Evolutionary conservation across 1,140 invertebrate genomes (phyloP).

Genomic region (Littorina saxatilis): DNA sequence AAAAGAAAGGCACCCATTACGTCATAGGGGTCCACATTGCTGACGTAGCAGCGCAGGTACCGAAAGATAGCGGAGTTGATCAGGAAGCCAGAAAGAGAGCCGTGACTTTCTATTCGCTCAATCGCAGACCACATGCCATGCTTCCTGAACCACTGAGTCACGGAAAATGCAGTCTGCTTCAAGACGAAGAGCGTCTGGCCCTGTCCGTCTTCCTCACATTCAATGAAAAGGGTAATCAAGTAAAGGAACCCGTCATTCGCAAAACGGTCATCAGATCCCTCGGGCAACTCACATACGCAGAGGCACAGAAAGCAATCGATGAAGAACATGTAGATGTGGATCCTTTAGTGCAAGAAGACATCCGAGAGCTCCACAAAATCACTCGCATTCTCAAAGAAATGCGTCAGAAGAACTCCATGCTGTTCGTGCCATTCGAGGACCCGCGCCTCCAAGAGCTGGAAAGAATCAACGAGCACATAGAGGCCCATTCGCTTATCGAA

Average conservation of each 20-base stretch:
- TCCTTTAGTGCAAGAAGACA: background rate
- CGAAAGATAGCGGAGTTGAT: slow-evolving; percentile 59
- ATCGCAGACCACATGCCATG: slow-evolving; percentile 71
- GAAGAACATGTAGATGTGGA: background rate
- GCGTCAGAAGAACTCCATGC: slow-evolving; percentile 12
- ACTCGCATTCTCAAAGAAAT: slow-evolving; percentile 22
- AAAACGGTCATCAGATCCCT: slow-evolving; percentile 32
- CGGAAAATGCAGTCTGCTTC: slow-evolving; percentile 72
- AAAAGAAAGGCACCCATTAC: slow-evolving; percentile 41
- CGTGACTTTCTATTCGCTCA: slow-evolving; percentile 66
- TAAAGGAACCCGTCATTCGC: slow-evolving; percentile 13
- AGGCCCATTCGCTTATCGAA: slow-evolving; percentile 54
- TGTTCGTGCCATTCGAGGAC: slow-evolving; percentile 43
- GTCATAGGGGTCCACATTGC: slow-evolving; percentile 71
- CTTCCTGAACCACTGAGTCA: slow-evolving; percentile 72
- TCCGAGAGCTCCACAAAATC: slow-evolving; percentile 23
- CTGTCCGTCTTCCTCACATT: slow-evolving; percentile 62
- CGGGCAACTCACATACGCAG: slow-evolving; percentile 37
- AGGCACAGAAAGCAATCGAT: slow-evolving; percentile 40
- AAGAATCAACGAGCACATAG: background rate
- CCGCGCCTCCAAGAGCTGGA: slow-evolving; percentile 23
- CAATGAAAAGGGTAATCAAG: slow-evolving; percentile 17
- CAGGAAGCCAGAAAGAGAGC: slow-evolving; percentile 64
- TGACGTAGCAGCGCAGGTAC: slow-evolving; percentile 68
- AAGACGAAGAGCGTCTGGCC: slow-evolving; percentile 61